Base-by-base conservation (phyloP, 2,113 vertebrate species). In the Ranitomeya variabilis region DNA sequence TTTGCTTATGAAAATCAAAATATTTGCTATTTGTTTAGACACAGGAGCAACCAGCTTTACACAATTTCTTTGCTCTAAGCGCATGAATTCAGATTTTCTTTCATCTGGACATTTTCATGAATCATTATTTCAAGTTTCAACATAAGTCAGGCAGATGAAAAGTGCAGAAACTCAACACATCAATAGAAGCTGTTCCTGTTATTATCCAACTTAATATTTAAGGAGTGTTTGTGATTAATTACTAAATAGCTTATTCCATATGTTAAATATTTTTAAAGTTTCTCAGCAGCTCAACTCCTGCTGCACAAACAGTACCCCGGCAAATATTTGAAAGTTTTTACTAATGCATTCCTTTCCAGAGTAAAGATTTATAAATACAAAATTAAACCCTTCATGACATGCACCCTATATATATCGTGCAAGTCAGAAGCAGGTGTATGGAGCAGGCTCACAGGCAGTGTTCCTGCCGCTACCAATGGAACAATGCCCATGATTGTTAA, bases 221-320 rank as follows among this genome's bases (percentile, higher is more conserved):
- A 85, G 83, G 67, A 85, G 21, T 84, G 52, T 16, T 85, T 73
- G 8, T 85, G 83, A 85, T 85, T 73, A 73, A 73, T 85, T 21
- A 9, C 51, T 57, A 85, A 84, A 71, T 23, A 71, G 51, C 45
- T 85, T 57, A 73, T 57, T 73, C 14, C 6, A 37, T 21, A 19
- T 14, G 66, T 73, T 67, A 31, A 51, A 84, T 13, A 84, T 18
- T 37, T 16, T 83, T 52, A 51, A 12, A 83, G 51, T 64, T 85
- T 14, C 55, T 73, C 52, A 73, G 23, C 37, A 21, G 7, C 45
- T 45, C 51, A n/a, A n/a, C 18, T 83, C 8, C 21, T 57, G 55
- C 55, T 57, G 8, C 12, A 57, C 55, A 57, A 57, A 57, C 9
- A 7, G 55, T 11, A 57, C 12, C 9, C 9, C 7, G 9, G 55